Evolutionary conservation across 2,888 invertebrate genomes (phyloP), one percentile per base, ranked within the genome.

Genomic region (Drosophila subsilvestris): DNA sequence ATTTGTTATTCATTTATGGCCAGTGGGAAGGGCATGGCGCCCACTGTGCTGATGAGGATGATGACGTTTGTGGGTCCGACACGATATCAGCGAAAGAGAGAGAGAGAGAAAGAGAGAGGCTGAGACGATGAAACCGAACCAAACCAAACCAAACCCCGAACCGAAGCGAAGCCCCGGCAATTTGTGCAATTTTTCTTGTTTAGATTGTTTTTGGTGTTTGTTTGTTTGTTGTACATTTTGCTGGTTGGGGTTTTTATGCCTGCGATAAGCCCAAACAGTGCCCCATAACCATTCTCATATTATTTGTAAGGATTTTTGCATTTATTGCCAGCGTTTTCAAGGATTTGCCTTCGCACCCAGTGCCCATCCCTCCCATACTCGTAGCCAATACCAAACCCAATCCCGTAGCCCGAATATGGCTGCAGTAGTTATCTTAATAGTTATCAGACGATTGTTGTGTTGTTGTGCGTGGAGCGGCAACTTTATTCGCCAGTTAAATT

Each of bases 291-390:
- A 79, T 83, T 83, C 74, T 77, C 84, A 88, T 88, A 89, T 86
- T 89, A 88, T 89, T 88, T 86, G 89, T 83, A 83, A 79, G 86
- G 89, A 89, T 89, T 86, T 89, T 83, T 83, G 78, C 86, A 88
- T 83, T 88, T 86, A 86, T 89, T 88, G 84, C 83, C 62, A 83
- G 72, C 76, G 78, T 58, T 86, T 88, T 74, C 74, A 81, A 84
- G 86, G 84, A 84, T 88, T 86, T 88, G 48, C 76, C 58, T 25
- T 25, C 53, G 63, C 61, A 50, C 72, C 66, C 65, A 61, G 63
- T 44, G 22, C 42, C 66, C 18, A 44, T 25, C 25, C 22, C 22
- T 2, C 3, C 22, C 22, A 22, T 22, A 17, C 22, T 22, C 25
- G 20, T 7, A 9, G 55, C 25, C 45, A 37, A n/a, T 7, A 10